phyloP scores from a whole-genome alignment of 2,113 vertebrate genomes.

The Semnornis frantzii region DNA sequence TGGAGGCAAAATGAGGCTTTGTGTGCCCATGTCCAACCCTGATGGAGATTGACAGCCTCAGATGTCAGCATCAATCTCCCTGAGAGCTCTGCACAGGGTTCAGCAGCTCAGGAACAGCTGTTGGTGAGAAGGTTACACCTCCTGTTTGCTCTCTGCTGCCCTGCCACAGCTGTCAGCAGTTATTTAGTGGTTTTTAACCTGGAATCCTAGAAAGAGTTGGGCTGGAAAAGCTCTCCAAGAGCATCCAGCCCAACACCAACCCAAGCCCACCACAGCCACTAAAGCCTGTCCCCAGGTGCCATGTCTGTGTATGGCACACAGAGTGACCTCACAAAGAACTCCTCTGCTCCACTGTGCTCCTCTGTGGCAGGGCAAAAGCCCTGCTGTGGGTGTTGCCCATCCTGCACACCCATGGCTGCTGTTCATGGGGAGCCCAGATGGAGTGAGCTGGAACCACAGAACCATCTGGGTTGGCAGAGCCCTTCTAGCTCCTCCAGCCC shows the following conservation, averaged over 20 bases:
- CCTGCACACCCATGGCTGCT: background rate
- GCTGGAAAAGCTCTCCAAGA: no score
- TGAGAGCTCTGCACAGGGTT: background rate
- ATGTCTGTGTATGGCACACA: no score
- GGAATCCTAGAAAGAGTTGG: no score
- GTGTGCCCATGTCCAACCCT: background rate
- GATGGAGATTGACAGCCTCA: constrained; percentile 21
- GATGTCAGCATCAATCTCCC: constrained; percentile 32
- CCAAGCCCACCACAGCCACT: no score
- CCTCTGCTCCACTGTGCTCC: background rate
- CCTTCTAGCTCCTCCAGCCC: no score
- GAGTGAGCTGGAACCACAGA: no score
- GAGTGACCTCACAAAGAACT: background rate
- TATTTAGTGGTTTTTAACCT: background rate
- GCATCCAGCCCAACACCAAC: no score
- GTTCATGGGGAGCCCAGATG: background rate
- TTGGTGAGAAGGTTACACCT: background rate
- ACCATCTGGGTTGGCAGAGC: no score
- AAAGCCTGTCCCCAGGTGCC: no score
- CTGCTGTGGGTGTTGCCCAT: background rate
- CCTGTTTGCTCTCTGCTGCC: background rate
- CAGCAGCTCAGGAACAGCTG: background rate
- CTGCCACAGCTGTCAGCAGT: background rate
- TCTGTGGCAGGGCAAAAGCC: background rate
- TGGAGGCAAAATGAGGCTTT: constrained; percentile 28